Conservation (phyloP, 2,888 invertebrate species). For the Mantis religiosa region DNA sequence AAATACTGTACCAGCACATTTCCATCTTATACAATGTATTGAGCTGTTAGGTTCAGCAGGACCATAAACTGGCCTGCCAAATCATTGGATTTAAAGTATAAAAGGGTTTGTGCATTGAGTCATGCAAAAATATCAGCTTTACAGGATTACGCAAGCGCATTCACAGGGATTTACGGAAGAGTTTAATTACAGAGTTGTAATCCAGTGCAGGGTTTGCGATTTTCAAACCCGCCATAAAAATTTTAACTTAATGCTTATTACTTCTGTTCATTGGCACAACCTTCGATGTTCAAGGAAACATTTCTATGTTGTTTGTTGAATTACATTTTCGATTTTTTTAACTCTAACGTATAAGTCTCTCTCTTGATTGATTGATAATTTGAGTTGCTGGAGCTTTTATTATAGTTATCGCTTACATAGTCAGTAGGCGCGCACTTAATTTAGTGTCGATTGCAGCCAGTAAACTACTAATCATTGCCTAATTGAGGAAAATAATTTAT, state of each 20-base stretch:
- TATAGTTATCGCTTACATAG: neutral
- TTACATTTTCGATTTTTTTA: neutral
- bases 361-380: neutral
- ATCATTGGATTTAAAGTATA: neutral
- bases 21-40: neutral
- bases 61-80: neutral
- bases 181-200: too few species aligned
- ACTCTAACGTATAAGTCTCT: neutral
- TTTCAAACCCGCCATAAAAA: neutral
- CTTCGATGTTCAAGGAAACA: neutral
- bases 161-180: neutral
- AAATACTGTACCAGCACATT: neutral
- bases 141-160: neutral
- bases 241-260: neutral
- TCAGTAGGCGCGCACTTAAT: neutral
- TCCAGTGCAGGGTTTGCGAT: neutral
- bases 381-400: neutral
- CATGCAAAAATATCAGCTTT: neutral
- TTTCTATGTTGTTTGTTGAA: neutral
- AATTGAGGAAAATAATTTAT: too few species aligned
- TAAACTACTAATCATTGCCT: too few species aligned
- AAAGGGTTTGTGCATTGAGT: neutral
- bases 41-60: neutral
- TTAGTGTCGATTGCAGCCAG: neutral
- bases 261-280: neutral